Evolutionary conservation across 2,113 vertebrate genomes (phyloP).

Genomic region (Colius striatus): DNA sequence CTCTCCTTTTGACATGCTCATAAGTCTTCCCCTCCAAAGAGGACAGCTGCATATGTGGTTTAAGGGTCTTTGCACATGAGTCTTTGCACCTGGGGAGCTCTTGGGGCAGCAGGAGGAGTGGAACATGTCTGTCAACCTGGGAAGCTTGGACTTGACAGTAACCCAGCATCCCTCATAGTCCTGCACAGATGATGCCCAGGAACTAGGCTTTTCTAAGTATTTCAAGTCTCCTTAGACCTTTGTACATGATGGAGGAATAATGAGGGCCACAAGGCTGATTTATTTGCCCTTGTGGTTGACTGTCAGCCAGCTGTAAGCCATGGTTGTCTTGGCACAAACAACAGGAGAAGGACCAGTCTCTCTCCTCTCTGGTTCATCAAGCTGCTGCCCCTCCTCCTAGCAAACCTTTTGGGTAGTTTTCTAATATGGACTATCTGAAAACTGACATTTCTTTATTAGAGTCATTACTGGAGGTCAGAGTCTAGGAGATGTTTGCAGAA

Average conservation of each 20-base stretch:
- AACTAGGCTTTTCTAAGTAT: not conserved
- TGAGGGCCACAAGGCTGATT: not conserved
- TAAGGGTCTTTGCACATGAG: too few relatives aligned
- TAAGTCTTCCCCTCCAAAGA: not conserved
- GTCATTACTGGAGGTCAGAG: not conserved
- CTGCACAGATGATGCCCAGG: not conserved
- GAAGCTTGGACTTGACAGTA: not conserved
- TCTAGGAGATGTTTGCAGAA: not conserved
- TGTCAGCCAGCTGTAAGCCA: not conserved
- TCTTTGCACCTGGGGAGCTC: not conserved
- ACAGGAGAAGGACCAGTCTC: not conserved
- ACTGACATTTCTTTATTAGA: not conserved
- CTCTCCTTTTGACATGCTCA: not conserved
- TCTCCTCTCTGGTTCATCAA: not conserved
- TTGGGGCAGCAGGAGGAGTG: not conserved
- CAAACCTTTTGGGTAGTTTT: not conserved
- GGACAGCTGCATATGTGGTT: too few relatives aligned
- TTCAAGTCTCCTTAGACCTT: not conserved
- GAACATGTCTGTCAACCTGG: accelerated
- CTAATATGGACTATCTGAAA: not conserved
- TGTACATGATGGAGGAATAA: not conserved
- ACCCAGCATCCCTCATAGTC: not conserved
- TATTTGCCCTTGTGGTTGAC: not conserved
- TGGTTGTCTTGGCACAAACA: accelerated
- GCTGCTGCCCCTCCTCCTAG: not conserved